Conservation (phyloP, 2,797 vertebrate species). For the Sebastes kiyomatsui region DNA sequence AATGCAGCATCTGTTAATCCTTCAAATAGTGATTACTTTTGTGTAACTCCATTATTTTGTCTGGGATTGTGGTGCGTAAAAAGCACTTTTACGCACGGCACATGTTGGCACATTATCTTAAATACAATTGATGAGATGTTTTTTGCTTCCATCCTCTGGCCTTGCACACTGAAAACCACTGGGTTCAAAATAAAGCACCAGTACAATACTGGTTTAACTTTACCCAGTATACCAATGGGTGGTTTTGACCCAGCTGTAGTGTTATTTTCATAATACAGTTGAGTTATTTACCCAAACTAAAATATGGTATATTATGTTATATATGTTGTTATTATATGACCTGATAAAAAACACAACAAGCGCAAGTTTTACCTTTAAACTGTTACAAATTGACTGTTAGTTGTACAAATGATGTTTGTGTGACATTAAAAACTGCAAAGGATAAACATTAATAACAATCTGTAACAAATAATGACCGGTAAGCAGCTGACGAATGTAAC, state of each 20-base stretch:
- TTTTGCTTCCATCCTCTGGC: background rate
- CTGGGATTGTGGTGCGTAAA: background rate
- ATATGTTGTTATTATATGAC: background rate
- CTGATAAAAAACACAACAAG: background rate
- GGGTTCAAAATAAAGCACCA: background rate
- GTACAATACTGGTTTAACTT: background rate
- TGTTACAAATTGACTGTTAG: background rate
- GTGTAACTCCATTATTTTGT: background rate
- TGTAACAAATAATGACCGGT: background rate
- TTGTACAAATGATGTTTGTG: background rate
- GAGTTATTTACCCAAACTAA: background rate
- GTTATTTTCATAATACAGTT: background rate
- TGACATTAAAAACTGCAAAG: background rate
- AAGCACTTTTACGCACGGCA: constrained; percentile 22
- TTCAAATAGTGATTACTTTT: background rate
- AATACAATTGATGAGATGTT: background rate
- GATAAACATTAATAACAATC: background rate
- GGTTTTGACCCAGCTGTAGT: background rate
- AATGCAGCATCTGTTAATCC: background rate
- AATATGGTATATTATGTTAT: background rate
- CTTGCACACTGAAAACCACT: background rate
- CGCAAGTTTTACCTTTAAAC: background rate
- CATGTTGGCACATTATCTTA: background rate
- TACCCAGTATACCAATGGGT: background rate
- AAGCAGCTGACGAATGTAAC: background rate